Base-by-base conservation (phyloP, 2,797 vertebrate species). In the Australoheros facetus region DNA sequence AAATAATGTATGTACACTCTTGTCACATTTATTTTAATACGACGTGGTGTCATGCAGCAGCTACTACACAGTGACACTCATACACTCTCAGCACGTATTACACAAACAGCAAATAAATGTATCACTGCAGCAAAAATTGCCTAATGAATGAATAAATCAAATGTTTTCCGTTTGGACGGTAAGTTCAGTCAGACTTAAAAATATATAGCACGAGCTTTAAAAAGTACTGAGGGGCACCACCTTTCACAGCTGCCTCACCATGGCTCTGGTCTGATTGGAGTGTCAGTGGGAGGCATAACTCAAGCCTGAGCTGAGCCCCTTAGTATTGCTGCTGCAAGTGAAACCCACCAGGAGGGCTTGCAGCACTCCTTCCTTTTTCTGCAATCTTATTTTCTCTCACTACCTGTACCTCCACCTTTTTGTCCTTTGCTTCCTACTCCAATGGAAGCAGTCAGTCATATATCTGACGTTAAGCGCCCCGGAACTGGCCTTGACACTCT, bases 201-300 rank as follows among this genome's bases (percentile, higher is more conserved):
- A 87, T 83, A 79, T 56, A 87, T 82, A 45, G 62, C 58, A 77
- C 59, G 59, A 39, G 73, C 82, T 91, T 84, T 60, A 81, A 56
- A 75, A 76, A 73, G 66, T 58, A 84, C 75, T 3, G 53, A 79
- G 60, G 73, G 80, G 75, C 51, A 57, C 64, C 80, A 73, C 85
- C 85, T 88, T 80, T 90, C 82, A 77, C 53, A 73, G 79, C 81
- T 84, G 79, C 82, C 76, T 89, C 82, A 45, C 72, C 76, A 80
- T 56, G 79, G 58, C 79, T 82, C 59, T 83, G 81, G 86, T 88
- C 89, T 93, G 93, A 94, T 93, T 93, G 93, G 88, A 90, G 84
- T 85, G 90, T 91, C 88, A 88, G 89, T 85, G 66, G 84, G 91
- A 83, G 84, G 88, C 74, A 87, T 90, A 92, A 88, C 83, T 92